Evolutionary conservation across 92 coral and sea anemone genomes (phyloP), one percentile per base, ranked within the genome.

Genomic region (Phenganax subtilis): DNA sequence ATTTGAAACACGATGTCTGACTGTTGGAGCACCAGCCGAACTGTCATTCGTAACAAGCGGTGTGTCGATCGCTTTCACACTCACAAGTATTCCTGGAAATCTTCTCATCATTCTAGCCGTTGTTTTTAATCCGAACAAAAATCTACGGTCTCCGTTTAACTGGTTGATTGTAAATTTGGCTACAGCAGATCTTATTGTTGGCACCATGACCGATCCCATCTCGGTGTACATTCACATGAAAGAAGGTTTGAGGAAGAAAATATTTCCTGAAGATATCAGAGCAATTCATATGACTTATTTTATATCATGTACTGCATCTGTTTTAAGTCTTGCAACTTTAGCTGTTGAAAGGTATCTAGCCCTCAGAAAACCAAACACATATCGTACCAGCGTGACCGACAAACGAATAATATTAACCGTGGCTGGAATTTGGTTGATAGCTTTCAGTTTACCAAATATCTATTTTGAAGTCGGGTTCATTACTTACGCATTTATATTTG

Each of bases 391-490:
- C 61, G 78, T 85, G 59, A 85, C 84, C 12, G 79, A 55, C 17
- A 85, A 25, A 67, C 51, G 84, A 51, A 76, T 85, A 66, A 17
- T 14, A 17, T 16, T 85, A 6, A 27, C 58, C 16, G 87, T 85
- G 3, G n/a, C 52, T 14, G 61, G 81, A 16, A 71, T 79, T 78
- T 85, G 87, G 87, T 12, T 79, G 17, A 57, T 85, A 16, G 66
- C 84, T 55, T 29, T 85, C 76, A 12, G 84, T 57, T 79, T 85
- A 11, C 81, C 87, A 12, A 14, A 66, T 51, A 10, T 85, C 61
- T 85, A 85, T 72, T 85, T 85, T 73, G 80, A 71, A 79, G 82
- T 85, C 56, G 87, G 87, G n/a, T 85, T 72, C 67, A 82, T 79
- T 53, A 7, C 80, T 30, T 85, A 77, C 72, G 58, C 82, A 59